Conservation (phyloP, 2,113 vertebrate genomes). For the Apus apus region DNA sequence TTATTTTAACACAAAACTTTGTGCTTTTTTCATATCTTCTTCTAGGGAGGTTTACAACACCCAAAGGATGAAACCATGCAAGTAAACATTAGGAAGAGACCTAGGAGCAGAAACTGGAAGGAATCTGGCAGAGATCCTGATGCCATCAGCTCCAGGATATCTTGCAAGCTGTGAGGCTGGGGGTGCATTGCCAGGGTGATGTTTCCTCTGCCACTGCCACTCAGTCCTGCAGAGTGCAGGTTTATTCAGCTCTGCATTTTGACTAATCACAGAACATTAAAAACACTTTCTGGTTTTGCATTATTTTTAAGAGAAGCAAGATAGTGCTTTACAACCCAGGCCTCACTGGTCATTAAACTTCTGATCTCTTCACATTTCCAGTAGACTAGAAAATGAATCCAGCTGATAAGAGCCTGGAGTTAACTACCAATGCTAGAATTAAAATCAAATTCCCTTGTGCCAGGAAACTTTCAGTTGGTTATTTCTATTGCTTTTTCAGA, state of each 20-base stretch:
- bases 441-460: background rate
- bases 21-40: accelerated
- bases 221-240: background rate
- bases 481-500: background rate
- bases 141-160: background rate
- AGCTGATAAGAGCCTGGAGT: background rate
- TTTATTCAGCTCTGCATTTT: background rate
- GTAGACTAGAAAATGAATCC: background rate
- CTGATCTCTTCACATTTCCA: background rate
- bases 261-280: background rate
- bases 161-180: background rate
- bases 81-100: background rate
- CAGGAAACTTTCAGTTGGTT: background rate
- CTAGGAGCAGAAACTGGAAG: background rate
- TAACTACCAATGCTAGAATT: background rate
- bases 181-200: background rate
- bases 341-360: background rate
- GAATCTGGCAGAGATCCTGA: background rate
- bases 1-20: background rate
- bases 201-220: background rate
- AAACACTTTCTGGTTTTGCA: slow-evolving; percentile 13
- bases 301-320: background rate
- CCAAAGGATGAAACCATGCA: background rate
- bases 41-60: background rate
- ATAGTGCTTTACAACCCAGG: background rate